A percentile compares a stretch with the other conserved stretches of the same genome.
These are phyloP conservation scores for Xestia c-nigrum DNA, from an alignment of 2,888 invertebrate genomes.

Conservation along the genomic window DNA sequence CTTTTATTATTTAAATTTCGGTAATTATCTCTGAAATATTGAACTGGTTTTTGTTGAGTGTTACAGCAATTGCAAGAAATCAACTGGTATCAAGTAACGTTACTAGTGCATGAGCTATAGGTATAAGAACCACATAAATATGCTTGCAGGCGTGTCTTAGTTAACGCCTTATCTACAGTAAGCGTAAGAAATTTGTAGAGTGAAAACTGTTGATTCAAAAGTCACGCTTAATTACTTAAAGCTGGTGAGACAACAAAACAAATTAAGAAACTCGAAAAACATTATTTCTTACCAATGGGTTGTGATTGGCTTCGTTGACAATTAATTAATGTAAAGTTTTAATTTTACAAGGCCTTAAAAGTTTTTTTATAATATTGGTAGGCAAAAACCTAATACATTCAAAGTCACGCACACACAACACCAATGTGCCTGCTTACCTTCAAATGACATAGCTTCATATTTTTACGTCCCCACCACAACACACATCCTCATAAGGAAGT, in stretches of 20 bases:
- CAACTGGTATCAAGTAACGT: background rate
- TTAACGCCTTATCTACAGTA: no score
- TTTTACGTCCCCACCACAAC: constrained; percentile 40
- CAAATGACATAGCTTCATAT: constrained; percentile 33
- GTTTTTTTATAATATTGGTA: background rate
- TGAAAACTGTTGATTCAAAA: background rate
- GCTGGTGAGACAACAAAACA: background rate
- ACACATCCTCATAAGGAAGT: constrained; percentile 61
- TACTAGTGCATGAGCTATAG: background rate
- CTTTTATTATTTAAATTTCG: background rate
- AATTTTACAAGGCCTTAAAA: background rate
- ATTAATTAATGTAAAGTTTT: background rate
- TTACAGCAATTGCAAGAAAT: background rate
- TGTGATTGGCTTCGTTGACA: background rate
- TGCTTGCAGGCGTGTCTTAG: background rate
- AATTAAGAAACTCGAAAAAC: no score
- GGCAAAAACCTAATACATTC: background rate
- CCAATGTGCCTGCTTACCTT: background rate
- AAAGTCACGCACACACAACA: background rate
- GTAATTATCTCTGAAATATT: background rate
- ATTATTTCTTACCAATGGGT: background rate
- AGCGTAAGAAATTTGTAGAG: background rate
- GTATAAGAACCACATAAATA: background rate
- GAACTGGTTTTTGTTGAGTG: background rate
- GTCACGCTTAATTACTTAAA: background rate